A percentile compares a stretch with the other conserved stretches of the same genome.
phyloP scores from a whole-genome alignment of 2,113 vertebrate species.

The Malurus elegans region DNA sequence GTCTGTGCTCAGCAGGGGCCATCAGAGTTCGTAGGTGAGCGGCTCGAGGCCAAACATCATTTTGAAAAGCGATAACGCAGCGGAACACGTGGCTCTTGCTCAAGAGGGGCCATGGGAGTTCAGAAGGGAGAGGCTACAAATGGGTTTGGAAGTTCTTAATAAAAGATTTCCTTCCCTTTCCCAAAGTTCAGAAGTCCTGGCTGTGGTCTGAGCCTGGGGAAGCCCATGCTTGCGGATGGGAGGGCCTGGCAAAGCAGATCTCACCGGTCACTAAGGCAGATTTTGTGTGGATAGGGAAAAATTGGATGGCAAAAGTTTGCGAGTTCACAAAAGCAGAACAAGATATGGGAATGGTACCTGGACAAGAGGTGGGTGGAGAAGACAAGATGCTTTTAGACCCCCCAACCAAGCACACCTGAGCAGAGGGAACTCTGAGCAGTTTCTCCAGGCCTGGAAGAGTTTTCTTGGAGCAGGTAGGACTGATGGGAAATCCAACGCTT shows the following conservation, averaged over 20 bases:
- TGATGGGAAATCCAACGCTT: background rate
- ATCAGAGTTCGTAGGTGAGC: background rate
- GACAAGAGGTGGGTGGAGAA: background rate
- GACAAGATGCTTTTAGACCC: background rate
- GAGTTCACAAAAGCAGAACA: background rate
- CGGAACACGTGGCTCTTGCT: background rate
- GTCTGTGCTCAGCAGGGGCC: background rate
- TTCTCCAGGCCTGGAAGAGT: background rate
- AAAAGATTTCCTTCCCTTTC: background rate
- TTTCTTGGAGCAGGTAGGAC: background rate
- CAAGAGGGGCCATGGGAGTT: background rate
- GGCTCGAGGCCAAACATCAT: accelerated
- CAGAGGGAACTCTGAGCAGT: background rate
- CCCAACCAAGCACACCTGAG: background rate
- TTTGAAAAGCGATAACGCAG: background rate
- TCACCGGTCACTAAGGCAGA: background rate
- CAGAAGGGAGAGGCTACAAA: background rate
- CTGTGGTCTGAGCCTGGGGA: background rate
- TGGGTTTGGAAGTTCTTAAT: background rate
- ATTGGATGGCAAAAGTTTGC: background rate
- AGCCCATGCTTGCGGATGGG: background rate
- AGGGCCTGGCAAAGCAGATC: background rate
- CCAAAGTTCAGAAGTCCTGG: background rate
- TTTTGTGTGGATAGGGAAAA: background rate
- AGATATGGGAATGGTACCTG: background rate